phyloP scores from a whole-genome alignment of 2,113 vertebrate genomes.

The Loxodonta africana region DNA sequence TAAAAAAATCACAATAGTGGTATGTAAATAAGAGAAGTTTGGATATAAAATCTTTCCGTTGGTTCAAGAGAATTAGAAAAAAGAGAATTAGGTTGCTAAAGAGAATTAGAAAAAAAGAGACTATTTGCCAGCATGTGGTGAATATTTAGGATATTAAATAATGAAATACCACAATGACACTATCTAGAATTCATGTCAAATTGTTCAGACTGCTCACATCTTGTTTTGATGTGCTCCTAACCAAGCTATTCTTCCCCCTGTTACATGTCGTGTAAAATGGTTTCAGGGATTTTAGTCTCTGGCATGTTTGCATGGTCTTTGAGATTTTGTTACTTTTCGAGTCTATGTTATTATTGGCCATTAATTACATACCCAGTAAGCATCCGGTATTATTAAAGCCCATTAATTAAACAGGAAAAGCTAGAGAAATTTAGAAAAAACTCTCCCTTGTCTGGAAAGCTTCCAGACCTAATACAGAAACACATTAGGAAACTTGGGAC shows the following conservation, averaged over 20 bases:
- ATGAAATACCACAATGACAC: not conserved
- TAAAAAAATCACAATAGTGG: not conserved
- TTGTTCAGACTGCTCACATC: not conserved
- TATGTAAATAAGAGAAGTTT: not conserved
- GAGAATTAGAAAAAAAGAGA: slow-evolving; percentile 33
- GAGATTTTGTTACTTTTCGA: slow-evolving; percentile 8
- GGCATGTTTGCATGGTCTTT: not conserved
- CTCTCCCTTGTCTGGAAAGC: not conserved
- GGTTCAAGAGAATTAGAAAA: not conserved
- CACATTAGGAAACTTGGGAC: not conserved
- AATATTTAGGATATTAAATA: slow-evolving; percentile 28
- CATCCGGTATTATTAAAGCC: not conserved
- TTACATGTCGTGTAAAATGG: not conserved
- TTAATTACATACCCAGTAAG: not conserved
- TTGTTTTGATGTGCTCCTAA: slow-evolving; percentile 34
- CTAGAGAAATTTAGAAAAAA: not conserved
- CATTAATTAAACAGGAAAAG: slow-evolving; percentile 40
- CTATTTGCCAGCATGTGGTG: not conserved
- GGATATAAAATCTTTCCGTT: not conserved
- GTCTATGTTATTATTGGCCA: not conserved
- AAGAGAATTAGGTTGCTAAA: not conserved
- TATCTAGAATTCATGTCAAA: slow-evolving; percentile 1
- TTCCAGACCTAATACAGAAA: slow-evolving; percentile 44
- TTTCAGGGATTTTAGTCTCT: not conserved
- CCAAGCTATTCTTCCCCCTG: not conserved